Base-by-base conservation (phyloP, 2,113 vertebrate species). In the Agapornis roseicollis region DNA sequence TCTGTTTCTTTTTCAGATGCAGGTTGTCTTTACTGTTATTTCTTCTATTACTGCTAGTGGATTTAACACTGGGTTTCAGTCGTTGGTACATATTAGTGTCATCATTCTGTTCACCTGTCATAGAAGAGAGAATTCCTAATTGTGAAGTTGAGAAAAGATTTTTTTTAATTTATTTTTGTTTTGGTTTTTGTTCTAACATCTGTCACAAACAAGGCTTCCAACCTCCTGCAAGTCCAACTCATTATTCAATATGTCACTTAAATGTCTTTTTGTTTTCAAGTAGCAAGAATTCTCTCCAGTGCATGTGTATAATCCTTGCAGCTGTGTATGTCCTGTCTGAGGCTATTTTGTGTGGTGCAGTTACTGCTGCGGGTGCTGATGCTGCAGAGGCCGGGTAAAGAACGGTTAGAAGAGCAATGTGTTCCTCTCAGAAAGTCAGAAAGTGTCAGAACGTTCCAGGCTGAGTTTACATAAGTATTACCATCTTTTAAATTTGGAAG, bases 231-330 rank as follows among this genome's bases (percentile, higher is more conserved):
- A 63, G 17, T 66, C 19, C 27, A 49, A 4, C 2, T 63, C 4
- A 1, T 41, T 71, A 71, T 27, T 10, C 41, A 29, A n/a, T 0
- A 0, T 25, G 18, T 64, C 50, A 82, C 15, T 64, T 35, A 82
- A 49, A 50, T 39, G 4, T 7, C 14, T 46, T 68, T 47, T 68
- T 74, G 55, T 23, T n/a, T 65, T 13, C 17, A 71, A 41, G 10
- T 6, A 69, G 11, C 29, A 60, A 80, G 66, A 82, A 79, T 64
- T 79, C 5, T 72, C 4, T 55, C 23, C 29, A 50, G 44, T 0
- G 2, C 11, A 55, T 2, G 7, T 7, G 7, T 33, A 28, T 50
- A 71, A 46, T 37, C 70, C 13, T 82, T 85, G 46, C 22, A 71
- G 42, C 22, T 55, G 25, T 76, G 25, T 64, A 22, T 29, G 18